Percentiles rank a stretch among this genome's conserved stretches.
Conservation (phyloP, 2,113 vertebrate genomes). For the Panthera uncia region DNA sequence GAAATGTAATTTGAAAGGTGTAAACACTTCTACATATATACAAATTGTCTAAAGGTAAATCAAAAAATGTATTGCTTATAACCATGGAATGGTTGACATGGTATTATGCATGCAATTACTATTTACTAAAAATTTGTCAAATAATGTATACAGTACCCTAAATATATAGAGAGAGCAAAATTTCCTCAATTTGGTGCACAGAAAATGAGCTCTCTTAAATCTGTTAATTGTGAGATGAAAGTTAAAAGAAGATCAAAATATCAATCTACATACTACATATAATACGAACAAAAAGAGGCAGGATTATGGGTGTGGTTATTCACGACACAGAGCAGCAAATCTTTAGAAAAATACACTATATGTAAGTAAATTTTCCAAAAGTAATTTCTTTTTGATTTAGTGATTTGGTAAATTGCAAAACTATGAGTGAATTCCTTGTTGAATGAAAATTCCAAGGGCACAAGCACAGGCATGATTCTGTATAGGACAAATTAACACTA, state of each 20-base stretch:
- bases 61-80: not conserved
- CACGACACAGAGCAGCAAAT: not conserved
- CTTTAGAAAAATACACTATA: not conserved
- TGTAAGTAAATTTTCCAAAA: slow-evolving; percentile 10
- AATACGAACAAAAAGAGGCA: not conserved
- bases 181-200: not conserved
- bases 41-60: not conserved
- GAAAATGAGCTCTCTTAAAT: slow-evolving; percentile 29
- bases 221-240: not conserved
- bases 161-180: not conserved
- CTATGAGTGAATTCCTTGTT: not conserved
- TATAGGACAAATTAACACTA: slow-evolving; percentile 6
- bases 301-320: not conserved
- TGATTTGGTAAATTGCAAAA: not conserved
- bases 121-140: slow-evolving; percentile 9
- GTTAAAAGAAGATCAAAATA: slow-evolving; percentile 24
- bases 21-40: not conserved
- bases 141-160: not conserved
- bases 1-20: slow-evolving; percentile 11
- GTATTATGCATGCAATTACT: not conserved
- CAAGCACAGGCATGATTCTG: not conserved
- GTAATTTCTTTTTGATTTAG: not conserved
- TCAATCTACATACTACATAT: not conserved
- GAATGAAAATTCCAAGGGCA: slow-evolving; percentile 3
- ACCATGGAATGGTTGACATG: not conserved